Evolutionary conservation across 2,797 vertebrate species (phyloP).

Genomic region (Enteromius thamalakanensis): DNA sequence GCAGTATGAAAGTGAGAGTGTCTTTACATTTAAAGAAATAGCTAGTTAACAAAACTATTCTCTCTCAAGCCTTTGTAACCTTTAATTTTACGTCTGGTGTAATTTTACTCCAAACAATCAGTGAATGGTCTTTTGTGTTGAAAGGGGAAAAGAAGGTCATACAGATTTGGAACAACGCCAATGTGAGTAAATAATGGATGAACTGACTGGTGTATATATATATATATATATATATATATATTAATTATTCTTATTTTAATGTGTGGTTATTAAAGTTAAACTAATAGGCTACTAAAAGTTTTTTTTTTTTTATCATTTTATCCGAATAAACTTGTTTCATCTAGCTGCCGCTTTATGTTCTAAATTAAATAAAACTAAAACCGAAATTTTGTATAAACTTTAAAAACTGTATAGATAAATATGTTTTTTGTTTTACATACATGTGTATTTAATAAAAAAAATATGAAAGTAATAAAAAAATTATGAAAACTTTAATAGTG

Average conservation of each 20-base stretch:
- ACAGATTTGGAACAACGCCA: conserved; percentile 8
- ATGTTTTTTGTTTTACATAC: neutral
- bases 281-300: neutral
- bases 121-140: neutral
- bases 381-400: neutral
- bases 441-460: too few relatives aligned
- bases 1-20: too few relatives aligned
- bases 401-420: neutral
- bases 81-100: neutral
- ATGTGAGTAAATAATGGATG: neutral
- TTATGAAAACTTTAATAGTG: neutral
- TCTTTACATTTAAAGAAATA: neutral
- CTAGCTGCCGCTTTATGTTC: neutral
- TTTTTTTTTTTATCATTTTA: neutral
- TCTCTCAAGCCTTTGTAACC: neutral
- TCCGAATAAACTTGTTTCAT: too few relatives aligned
- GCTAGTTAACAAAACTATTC: neutral
- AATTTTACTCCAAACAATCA: neutral
- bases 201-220: neutral
- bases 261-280: neutral
- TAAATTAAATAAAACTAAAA: neutral
- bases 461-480: too few relatives aligned
- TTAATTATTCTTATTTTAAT: too few relatives aligned
- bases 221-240: too few relatives aligned
- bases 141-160: too few relatives aligned